Percentiles rank a stretch among this genome's conserved stretches.
Conservation (phyloP, 2,888 invertebrate species). For the Endotricha flammealis region DNA sequence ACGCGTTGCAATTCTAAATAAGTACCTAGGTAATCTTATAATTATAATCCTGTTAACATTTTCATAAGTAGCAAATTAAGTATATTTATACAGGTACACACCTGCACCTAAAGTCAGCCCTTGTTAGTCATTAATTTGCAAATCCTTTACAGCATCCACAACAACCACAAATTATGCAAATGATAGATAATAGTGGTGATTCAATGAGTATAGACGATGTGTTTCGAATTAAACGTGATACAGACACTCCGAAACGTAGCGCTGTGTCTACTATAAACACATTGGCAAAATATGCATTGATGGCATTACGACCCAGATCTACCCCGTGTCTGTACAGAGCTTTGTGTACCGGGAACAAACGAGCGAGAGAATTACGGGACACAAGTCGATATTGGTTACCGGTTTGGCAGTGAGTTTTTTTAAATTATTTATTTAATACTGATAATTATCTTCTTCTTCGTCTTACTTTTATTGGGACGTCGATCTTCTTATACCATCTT, state of each 20-base stretch:
- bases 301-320: constrained; percentile 70
- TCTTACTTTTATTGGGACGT: too few species aligned
- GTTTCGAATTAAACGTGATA: constrained; percentile 56
- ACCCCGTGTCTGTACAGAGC: constrained; percentile 80
- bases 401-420: constrained; percentile 82
- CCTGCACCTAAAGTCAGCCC: too few species aligned
- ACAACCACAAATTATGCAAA: constrained; percentile 62
- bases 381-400: constrained; percentile 83
- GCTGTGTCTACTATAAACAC: constrained; percentile 68
- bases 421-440: too few species aligned
- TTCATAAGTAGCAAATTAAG: too few species aligned
- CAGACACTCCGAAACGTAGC: constrained; percentile 23
- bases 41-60: too few species aligned
- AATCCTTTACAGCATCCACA: constrained; percentile 47
- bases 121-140: too few species aligned
- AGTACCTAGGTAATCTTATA: too few species aligned
- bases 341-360: constrained; percentile 83
- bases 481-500: too few species aligned
- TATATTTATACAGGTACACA: too few species aligned
- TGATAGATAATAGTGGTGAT: constrained; percentile 58
- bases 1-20: too few species aligned
- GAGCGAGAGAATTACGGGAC: constrained; percentile 73
- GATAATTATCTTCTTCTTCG: too few species aligned
- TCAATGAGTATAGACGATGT: constrained; percentile 62
- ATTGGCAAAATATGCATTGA: constrained; percentile 75